phyloP scores from a whole-genome alignment of 1,140 invertebrate genomes.

The Psilanteris sp. region DNA sequence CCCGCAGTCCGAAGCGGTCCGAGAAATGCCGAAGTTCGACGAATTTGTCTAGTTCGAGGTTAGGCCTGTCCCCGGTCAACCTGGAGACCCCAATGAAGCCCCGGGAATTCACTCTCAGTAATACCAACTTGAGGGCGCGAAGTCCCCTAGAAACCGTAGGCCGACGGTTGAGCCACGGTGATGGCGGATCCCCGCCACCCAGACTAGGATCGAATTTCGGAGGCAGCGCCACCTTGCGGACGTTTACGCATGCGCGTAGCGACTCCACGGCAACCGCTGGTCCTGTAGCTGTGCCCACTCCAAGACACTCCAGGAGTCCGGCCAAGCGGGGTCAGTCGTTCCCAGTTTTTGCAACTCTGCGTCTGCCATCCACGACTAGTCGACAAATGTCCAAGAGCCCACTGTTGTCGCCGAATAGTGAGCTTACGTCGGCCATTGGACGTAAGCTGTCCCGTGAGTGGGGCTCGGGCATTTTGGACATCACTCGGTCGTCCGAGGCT shows the following conservation, averaged over 20 bases:
- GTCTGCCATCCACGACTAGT: conserved; percentile 66
- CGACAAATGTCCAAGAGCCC: conserved; percentile 72
- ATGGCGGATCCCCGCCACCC: conserved; percentile 75
- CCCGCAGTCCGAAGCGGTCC: conserved; percentile 70
- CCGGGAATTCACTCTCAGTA: conserved; percentile 76
- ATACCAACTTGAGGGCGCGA: conserved; percentile 74
- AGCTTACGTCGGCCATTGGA: conserved; percentile 74
- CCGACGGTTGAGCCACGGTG: conserved; percentile 75
- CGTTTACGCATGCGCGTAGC: conserved; percentile 67
- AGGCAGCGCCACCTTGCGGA: conserved; percentile 72
- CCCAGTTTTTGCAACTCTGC: conserved; percentile 75
- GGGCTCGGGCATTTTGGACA: conserved; percentile 74
- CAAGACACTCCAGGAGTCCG: conserved; percentile 74
- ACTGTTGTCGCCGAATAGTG: conserved; percentile 74
- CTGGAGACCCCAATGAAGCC: conserved; percentile 74
- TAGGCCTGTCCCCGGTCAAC: conserved; percentile 72
- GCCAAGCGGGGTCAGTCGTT: conserved; percentile 78
- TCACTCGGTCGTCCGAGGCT: conserved; percentile 74
- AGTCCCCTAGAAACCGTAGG: conserved; percentile 77
- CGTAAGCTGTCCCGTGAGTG: conserved; percentile 76
- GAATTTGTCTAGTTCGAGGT: conserved; percentile 72
- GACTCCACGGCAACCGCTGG: conserved; percentile 70
- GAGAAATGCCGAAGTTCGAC: conserved; percentile 76
- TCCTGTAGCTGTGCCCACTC: conserved; percentile 62
- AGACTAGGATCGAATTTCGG: conserved; percentile 69